Evolutionary conservation across 2,888 invertebrate species (phyloP).

Genomic region (Bhutanitis thaidina): DNA sequence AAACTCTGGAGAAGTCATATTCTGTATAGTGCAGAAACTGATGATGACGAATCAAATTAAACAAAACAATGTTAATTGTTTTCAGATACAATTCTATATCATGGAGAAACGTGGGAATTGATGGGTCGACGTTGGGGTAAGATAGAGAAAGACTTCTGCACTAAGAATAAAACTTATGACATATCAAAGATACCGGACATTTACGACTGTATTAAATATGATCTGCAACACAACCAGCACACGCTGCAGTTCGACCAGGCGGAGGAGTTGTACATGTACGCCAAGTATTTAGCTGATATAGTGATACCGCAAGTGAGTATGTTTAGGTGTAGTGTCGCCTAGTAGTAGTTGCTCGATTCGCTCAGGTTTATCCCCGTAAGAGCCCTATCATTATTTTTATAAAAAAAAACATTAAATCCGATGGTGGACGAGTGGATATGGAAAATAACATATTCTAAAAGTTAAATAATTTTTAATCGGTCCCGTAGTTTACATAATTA

Average conservation of each 20-base stretch:
- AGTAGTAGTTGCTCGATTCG: too few relatives aligned
- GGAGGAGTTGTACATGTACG: conserved; percentile 95
- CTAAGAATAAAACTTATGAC: conserved; percentile 95
- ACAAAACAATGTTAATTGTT: neutral
- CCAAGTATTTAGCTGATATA: conserved; percentile 98
- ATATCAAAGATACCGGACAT: conserved; percentile 99
- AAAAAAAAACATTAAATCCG: too few relatives aligned
- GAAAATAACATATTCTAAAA: too few relatives aligned
- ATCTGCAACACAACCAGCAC: conserved; percentile 98
- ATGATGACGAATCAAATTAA: too few relatives aligned
- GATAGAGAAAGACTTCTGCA: conserved; percentile 98
- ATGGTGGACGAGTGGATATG: too few relatives aligned
- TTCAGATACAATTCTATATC: conserved; percentile 95
- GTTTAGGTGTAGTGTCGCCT: too few relatives aligned
- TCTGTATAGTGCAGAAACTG: too few relatives aligned
- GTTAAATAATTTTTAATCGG: too few relatives aligned
- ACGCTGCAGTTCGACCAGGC: conserved; percentile 95
- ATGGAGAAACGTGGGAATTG: conserved; percentile 99
- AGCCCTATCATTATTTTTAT: too few relatives aligned
- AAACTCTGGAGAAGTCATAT: too few relatives aligned
- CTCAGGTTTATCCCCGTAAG: too few relatives aligned
- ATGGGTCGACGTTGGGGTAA: conserved; percentile 99
- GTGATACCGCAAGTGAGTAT: conserved; percentile 95
- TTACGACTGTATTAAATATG: conserved; percentile 99
- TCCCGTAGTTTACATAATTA: too few relatives aligned